Base-by-base conservation (phyloP, 2,888 invertebrate genomes). In the Drosophila formosana region DNA sequence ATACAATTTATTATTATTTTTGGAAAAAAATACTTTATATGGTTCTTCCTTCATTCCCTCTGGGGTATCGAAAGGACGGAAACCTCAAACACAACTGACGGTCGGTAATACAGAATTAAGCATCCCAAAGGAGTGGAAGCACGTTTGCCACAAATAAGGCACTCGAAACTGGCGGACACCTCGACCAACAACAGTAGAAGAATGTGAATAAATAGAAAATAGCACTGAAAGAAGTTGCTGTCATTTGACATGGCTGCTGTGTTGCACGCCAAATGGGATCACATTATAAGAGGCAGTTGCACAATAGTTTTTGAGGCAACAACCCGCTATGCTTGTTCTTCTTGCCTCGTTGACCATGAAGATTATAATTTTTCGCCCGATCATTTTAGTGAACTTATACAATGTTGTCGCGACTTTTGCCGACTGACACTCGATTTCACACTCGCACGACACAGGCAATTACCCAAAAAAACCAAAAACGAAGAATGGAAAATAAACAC, bases 301-400 rank as follows among this genome's bases (percentile, higher is more conserved):
- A 78, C 88, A 75, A 66, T 50, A 61, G 49, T 46, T 30, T 61
- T 61, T 34, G 61, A 46, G 56, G 51, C 50, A 53, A 18, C 30
- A 46, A 55, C 51, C 56, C 39, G 53, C 57, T 51, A 49, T 5
- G 55, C 52, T 61, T 56, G 47, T 51, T 30, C 9, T 45, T 32
- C 9, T 45, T 43, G 50, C 30, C 37, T 25, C 53, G 23, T 11
- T 43, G n/a, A 6, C 37, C 82, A 71, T 88, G 77, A 77, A 74
- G 85, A 86, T 89, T 70, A 60, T 75, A 85, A 86, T 86, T 86
- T 86, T 77, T 64, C 86, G 82, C 70, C 67, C 60, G 73, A 88
- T 89, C 74, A 85, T 89, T 80, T 73, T 65, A 68, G 71, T 71
- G 75, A 71, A 58, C 49, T 41, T 26, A 51, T 46, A 66, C 66